Percentiles rank a stretch among this genome's conserved stretches.
Evolutionary conservation across 2,113 vertebrate genomes (phyloP).

Genomic region (Mobula birostris): DNA sequence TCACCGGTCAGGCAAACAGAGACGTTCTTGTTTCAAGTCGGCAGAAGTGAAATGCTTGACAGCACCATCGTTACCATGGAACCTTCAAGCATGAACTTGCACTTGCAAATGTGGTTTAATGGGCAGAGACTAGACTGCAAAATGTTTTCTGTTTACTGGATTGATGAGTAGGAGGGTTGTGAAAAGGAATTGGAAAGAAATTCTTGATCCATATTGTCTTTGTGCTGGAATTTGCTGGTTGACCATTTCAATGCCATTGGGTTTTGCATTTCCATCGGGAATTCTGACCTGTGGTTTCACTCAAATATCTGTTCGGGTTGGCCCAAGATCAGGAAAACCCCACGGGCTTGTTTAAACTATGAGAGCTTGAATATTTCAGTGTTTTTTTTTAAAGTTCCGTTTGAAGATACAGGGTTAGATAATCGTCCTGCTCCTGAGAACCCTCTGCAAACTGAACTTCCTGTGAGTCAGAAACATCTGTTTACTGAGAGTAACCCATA

Average conservation of each 20-base stretch:
- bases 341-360: too few relatives aligned
- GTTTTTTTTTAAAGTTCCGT: too few relatives aligned
- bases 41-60: background rate
- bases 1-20: slow-evolving; percentile 10
- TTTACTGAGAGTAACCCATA: too few relatives aligned
- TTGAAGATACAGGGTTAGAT: too few relatives aligned
- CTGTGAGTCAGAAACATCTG: too few relatives aligned
- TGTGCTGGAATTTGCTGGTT: background rate
- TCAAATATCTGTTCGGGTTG: too few relatives aligned
- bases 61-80: background rate
- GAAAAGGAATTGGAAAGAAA: background rate
- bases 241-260: background rate
- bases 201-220: background rate
- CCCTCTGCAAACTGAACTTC: too few relatives aligned
- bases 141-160: background rate
- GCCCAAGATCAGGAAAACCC: too few relatives aligned
- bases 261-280: background rate
- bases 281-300: background rate
- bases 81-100: background rate
- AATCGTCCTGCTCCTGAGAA: too few relatives aligned
- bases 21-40: background rate
- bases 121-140: background rate
- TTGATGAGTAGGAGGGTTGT: background rate
- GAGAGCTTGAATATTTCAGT: too few relatives aligned
- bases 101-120: background rate